phyloP scores from a whole-genome alignment of 2,113 vertebrate genomes.

The Sorex araneus region DNA sequence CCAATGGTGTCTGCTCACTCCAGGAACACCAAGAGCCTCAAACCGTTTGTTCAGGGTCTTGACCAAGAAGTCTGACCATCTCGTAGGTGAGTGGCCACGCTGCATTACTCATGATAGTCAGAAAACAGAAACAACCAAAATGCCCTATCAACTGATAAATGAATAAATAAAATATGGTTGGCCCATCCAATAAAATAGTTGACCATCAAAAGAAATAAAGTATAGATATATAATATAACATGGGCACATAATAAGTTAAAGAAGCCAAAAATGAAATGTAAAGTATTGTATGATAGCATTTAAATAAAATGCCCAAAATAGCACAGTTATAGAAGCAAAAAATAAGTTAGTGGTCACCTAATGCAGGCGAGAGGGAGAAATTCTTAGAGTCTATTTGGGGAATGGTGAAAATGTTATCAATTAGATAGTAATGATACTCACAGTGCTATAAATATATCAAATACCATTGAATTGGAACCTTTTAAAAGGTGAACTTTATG shows the following conservation, averaged over 20 bases:
- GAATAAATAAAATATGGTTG: background rate
- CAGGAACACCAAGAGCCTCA: no score
- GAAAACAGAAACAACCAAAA: background rate
- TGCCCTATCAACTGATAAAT: no score
- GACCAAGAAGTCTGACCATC: no score
- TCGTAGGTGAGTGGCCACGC: no score
- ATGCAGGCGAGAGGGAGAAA: background rate
- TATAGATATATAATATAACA: background rate
- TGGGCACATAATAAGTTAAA: background rate
- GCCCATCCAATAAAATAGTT: background rate
- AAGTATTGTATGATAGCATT: background rate
- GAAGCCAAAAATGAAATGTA: background rate
- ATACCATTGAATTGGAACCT: background rate
- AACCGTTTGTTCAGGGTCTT: no score
- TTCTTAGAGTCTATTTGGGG: background rate
- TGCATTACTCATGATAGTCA: background rate
- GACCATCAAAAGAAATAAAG: background rate
- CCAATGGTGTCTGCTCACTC: no score
- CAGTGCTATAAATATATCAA: background rate
- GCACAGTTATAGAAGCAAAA: background rate
- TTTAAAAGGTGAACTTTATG: constrained; percentile 28
- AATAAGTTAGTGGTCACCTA: background rate
- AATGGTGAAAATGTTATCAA: constrained; percentile 44
- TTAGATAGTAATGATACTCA: background rate
- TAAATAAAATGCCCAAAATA: background rate